Evolutionary conservation across 2,113 vertebrate genomes (phyloP).

Genomic region (Seriola quinqueradiata): DNA sequence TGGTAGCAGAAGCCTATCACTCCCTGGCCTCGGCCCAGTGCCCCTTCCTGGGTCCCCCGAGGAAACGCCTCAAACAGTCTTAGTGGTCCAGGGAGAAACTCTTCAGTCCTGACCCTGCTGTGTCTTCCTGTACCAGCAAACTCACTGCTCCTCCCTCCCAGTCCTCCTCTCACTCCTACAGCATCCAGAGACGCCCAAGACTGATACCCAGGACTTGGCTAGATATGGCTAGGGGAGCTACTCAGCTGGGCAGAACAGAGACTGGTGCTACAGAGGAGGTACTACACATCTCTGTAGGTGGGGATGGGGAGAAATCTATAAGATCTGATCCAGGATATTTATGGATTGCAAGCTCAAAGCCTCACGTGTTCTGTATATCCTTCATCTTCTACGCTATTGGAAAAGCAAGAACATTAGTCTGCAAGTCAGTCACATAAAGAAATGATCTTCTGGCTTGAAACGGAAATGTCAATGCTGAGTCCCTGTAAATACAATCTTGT

Average conservation of each 20-base stretch:
- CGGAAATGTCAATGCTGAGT: slow-evolving; percentile 34
- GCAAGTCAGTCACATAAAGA: slow-evolving; percentile 16
- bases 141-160: slow-evolving; percentile 30
- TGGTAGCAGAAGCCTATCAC: slow-evolving; percentile 86
- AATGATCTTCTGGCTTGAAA: slow-evolving; percentile 29
- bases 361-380: slow-evolving; percentile 12
- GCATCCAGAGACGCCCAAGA: slow-evolving; percentile 16
- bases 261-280: slow-evolving; percentile 27
- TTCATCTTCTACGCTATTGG: slow-evolving; percentile 8
- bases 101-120: slow-evolving; percentile 2
- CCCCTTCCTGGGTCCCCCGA: slow-evolving; percentile 91
- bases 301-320: neutral
- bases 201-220: slow-evolving; percentile 4
- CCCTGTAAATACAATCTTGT: slow-evolving; percentile 54
- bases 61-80: slow-evolving; percentile 93
- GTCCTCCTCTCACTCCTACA: slow-evolving; percentile 31
- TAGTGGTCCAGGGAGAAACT: slow-evolving; percentile 72
- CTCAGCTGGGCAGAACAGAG: slow-evolving; percentile 7
- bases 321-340: slow-evolving; percentile 37
- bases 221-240: neutral
- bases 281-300: slow-evolving; percentile 18
- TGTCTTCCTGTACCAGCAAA: slow-evolving; percentile 40
- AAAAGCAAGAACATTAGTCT: slow-evolving; percentile 14
- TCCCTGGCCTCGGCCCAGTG: slow-evolving; percentile 92
- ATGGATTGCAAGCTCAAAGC: slow-evolving; percentile 40